Evolutionary conservation across 2,113 vertebrate genomes (phyloP).

Genomic region (Chionodraco myersi): DNA sequence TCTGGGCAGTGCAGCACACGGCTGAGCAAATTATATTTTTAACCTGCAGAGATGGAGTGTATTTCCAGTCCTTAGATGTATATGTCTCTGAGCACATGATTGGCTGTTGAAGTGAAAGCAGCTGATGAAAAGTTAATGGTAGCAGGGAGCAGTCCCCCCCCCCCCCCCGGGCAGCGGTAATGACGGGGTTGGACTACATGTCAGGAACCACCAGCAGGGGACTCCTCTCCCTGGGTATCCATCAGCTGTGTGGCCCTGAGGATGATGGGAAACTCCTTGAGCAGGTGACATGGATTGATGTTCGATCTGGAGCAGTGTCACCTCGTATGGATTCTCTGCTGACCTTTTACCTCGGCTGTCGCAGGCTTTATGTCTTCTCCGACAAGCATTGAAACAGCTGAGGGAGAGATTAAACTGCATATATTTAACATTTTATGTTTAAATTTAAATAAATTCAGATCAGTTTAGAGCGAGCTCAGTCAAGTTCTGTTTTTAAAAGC

Average conservation of each 20-base stretch:
- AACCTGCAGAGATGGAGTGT: neutral
- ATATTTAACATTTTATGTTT: neutral
- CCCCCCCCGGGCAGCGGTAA: slow-evolving; percentile 52
- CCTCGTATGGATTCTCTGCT: slow-evolving; percentile 51
- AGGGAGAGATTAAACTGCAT: neutral
- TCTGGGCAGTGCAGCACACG: neutral
- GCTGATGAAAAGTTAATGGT: slow-evolving; percentile 65
- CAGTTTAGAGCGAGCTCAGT: neutral
- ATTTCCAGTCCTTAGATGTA: neutral
- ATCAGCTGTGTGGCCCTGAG: slow-evolving; percentile 18
- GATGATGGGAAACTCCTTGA: slow-evolving; percentile 46
- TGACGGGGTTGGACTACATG: slow-evolving; percentile 40
- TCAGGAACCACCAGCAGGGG: slow-evolving; percentile 51
- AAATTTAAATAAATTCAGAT: neutral
- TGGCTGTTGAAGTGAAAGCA: slow-evolving; percentile 5
- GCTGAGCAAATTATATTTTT: neutral
- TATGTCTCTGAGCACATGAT: neutral
- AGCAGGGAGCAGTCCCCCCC: slow-evolving; percentile 26
- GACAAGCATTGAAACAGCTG: slow-evolving; percentile 1
- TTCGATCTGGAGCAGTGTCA: slow-evolving; percentile 13
- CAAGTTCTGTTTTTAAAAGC: neutral
- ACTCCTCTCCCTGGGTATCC: slow-evolving; percentile 7
- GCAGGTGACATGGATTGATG: slow-evolving; percentile 55
- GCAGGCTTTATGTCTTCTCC: slow-evolving; percentile 28
- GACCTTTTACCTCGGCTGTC: slow-evolving; percentile 52